These are phyloP conservation scores for Branchinecta lynchi DNA, from an alignment of 1,140 invertebrate species.

Conservation along the genomic window DNA sequence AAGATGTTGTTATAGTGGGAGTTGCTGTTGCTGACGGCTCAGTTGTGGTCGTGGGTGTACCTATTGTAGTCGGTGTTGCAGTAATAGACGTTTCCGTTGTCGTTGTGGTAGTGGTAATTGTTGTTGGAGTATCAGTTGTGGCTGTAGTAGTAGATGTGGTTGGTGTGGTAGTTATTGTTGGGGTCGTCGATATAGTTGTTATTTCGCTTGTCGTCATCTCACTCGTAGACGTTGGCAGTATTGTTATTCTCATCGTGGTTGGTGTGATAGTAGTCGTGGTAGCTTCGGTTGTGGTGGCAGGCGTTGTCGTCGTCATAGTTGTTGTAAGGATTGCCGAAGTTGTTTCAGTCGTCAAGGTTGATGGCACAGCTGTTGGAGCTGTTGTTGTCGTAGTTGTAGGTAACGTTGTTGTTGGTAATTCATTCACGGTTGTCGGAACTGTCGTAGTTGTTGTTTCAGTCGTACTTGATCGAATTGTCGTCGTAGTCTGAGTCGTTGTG, in stretches of 20 bases:
- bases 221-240: background rate
- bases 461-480: background rate
- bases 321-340: background rate
- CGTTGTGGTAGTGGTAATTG: constrained; percentile 3
- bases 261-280: background rate
- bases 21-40: background rate
- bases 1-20: background rate
- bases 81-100: background rate
- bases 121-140: constrained; percentile 12
- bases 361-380: background rate
- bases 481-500: background rate
- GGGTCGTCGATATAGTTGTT: constrained; percentile 8
- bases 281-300: background rate
- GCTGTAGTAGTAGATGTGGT: constrained; percentile 6
- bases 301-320: background rate
- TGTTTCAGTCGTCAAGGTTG: background rate
- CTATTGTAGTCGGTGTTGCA: background rate
- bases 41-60: background rate
- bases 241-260: background rate
- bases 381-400: background rate
- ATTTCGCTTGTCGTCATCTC: background rate
- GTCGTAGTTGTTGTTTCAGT: background rate
- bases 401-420: background rate
- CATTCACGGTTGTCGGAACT: background rate
- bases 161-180: background rate